phyloP scores from a whole-genome alignment of 37 sponge, comb jelly and placozoan species.

The Ephydatia muelleri region DNA sequence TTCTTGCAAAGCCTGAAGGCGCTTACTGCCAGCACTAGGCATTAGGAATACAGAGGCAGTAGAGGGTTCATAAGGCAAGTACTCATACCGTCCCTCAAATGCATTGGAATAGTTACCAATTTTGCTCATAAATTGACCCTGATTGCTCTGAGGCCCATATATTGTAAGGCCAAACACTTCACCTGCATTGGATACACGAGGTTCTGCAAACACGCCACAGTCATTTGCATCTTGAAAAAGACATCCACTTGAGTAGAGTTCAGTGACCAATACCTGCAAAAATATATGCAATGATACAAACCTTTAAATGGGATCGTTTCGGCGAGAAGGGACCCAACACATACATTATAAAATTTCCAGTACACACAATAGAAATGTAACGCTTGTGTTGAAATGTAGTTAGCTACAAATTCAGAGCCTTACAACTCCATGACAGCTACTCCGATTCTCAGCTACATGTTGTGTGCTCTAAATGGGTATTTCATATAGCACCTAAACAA shows the following conservation, averaged over 20 bases:
- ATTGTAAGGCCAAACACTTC: not conserved
- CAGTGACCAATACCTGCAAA: not conserved
- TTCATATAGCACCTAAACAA: too few relatives aligned
- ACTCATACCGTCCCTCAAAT: not conserved
- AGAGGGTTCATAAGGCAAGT: not conserved
- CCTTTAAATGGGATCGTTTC: too few relatives aligned
- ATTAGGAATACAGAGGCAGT: not conserved
- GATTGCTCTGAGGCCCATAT: not conserved
- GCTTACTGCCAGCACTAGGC: not conserved
- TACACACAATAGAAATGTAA: too few relatives aligned
- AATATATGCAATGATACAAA: too few relatives aligned
- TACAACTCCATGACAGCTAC: too few relatives aligned
- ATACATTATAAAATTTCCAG: too few relatives aligned
- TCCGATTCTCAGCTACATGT: too few relatives aligned
- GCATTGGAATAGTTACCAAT: not conserved
- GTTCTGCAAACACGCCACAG: not conserved
- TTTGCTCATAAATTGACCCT: not conserved
- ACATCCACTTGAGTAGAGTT: not conserved
- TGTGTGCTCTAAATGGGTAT: too few relatives aligned
- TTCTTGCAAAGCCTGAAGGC: not conserved
- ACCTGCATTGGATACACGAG: not conserved
- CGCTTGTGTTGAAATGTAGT: too few relatives aligned
- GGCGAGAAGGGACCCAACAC: too few relatives aligned
- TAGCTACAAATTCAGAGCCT: too few relatives aligned
- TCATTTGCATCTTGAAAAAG: not conserved